A percentile compares a stretch with the other conserved stretches of the same genome.
phyloP scores from a whole-genome alignment of 2,113 vertebrate genomes.

The Corythoichthys haematopterus region DNA sequence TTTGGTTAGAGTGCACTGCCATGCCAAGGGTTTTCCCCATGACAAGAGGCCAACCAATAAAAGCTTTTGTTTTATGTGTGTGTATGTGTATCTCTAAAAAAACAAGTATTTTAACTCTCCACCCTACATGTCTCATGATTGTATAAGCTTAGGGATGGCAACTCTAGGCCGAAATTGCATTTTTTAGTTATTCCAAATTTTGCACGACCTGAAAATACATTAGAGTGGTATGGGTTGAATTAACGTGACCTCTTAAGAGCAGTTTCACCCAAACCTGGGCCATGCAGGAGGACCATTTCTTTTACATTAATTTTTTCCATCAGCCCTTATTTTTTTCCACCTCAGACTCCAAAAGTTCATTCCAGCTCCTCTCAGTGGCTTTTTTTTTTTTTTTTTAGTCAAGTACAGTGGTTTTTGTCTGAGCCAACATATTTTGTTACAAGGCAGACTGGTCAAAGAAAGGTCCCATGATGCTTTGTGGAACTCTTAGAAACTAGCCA shows the following conservation, averaged over 20 bases:
- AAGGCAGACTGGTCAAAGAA: constrained; percentile 40
- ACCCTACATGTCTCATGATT: not conserved
- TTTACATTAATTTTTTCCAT: constrained; percentile 10
- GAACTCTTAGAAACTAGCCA: constrained; percentile 53
- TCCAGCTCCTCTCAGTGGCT: constrained; percentile 17
- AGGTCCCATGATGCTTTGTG: constrained; percentile 57
- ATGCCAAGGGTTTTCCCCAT: constrained; percentile 61
- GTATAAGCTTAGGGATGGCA: not conserved
- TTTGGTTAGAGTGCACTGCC: constrained; percentile 62
- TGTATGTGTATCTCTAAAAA: not conserved
- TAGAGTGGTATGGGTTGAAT: not conserved
- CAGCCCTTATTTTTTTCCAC: constrained; percentile 20
- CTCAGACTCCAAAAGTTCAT: constrained; percentile 26
- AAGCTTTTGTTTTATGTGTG: constrained; percentile 16
- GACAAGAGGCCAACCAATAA: constrained; percentile 51
- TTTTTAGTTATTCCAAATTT: too few species aligned
- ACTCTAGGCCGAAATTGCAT: not conserved
- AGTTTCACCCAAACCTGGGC: constrained; percentile 16
- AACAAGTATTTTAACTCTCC: not conserved
- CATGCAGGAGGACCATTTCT: constrained; percentile 14
- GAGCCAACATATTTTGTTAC: constrained; percentile 36
- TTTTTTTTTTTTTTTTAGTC: constrained; percentile 3
- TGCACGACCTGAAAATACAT: too few species aligned
- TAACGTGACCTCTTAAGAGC: not conserved
- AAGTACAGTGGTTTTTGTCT: constrained; percentile 25